Conservation (phyloP, 2,888 invertebrate species). For the Meiosimyza decipiens region DNA sequence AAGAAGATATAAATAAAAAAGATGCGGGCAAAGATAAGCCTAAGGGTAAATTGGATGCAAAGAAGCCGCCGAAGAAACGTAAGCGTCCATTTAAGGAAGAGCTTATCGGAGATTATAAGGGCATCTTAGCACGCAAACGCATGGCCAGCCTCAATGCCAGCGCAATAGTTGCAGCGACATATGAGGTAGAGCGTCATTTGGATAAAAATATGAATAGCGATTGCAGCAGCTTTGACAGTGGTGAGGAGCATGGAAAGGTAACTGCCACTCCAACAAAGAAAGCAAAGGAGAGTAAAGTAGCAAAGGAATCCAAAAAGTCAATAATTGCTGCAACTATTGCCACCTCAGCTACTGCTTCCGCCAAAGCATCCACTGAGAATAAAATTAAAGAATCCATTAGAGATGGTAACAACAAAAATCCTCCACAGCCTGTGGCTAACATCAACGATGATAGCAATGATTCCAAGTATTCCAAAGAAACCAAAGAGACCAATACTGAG, state of each 20-base stretch:
- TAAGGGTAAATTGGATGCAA: constrained; percentile 54
- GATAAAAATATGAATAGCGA: constrained; percentile 64
- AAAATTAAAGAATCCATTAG: constrained; percentile 43
- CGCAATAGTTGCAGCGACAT: constrained; percentile 89
- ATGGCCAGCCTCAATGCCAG: constrained; percentile 93
- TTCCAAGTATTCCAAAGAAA: constrained; percentile 61
- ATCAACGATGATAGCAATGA: constrained; percentile 62
- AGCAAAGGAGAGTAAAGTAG: constrained; percentile 37
- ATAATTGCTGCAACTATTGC: constrained; percentile 33
- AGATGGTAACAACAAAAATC: constrained; percentile 28
- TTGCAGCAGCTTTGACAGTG: constrained; percentile 64
- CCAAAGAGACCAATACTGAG: constrained; percentile 62
- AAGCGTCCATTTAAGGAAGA: constrained; percentile 68
- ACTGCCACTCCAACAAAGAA: constrained; percentile 42
- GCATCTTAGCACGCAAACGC: constrained; percentile 88
- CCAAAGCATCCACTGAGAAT: constrained; percentile 39
- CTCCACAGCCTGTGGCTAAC: constrained; percentile 39
- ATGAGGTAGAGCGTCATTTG: constrained; percentile 73
- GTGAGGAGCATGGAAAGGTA: constrained; percentile 65
- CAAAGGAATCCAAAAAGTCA: constrained; percentile 22
- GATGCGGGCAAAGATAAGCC: constrained; percentile 44
- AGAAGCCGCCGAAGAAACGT: constrained; percentile 65
- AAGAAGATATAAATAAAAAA: constrained; percentile 39
- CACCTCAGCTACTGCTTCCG: constrained; percentile 1
- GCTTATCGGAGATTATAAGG: constrained; percentile 75